These are phyloP conservation scores for Zonitis immaculata DNA, from an alignment of 2,888 invertebrate genomes.

Conservation along the genomic window DNA sequence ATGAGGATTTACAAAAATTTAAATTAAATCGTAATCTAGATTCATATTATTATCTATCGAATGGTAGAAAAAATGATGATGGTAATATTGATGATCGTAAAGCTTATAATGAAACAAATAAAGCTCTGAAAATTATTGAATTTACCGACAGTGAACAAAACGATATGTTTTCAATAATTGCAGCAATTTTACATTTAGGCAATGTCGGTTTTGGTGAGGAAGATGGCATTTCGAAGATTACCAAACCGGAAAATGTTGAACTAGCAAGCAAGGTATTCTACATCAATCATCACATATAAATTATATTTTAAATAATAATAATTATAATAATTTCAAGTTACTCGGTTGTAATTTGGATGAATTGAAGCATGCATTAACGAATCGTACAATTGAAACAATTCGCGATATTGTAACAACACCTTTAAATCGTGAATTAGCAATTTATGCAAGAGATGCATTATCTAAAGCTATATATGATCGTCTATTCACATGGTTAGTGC, in stretches of 20 bases:
- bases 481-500: slow-evolving; percentile 86
- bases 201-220: slow-evolving; percentile 77
- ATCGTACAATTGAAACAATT: slow-evolving; percentile 81
- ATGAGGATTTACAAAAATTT: slow-evolving; percentile 59
- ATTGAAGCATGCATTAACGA: slow-evolving; percentile 69
- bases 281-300: no score
- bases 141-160: slow-evolving; percentile 66
- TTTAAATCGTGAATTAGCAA: slow-evolving; percentile 72
- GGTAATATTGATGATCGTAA: slow-evolving; percentile 58
- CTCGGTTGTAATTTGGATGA: slow-evolving; percentile 65
- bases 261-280: slow-evolving; percentile 69
- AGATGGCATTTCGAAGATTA: slow-evolving; percentile 65
- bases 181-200: slow-evolving; percentile 79
- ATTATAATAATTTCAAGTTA: slow-evolving; percentile 59
- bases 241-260: slow-evolving; percentile 60
- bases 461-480: slow-evolving; percentile 90
- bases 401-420: slow-evolving; percentile 80
- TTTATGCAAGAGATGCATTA: slow-evolving; percentile 83
- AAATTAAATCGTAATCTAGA: slow-evolving; percentile 65
- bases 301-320: no score
- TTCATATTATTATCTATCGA: slow-evolving; percentile 72
- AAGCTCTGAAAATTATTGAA: slow-evolving; percentile 75
- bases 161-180: slow-evolving; percentile 77
- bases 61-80: slow-evolving; percentile 54
- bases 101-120: slow-evolving; percentile 64